phyloP scores from a whole-genome alignment of 2,113 vertebrate genomes.

The Micromys minutus region DNA sequence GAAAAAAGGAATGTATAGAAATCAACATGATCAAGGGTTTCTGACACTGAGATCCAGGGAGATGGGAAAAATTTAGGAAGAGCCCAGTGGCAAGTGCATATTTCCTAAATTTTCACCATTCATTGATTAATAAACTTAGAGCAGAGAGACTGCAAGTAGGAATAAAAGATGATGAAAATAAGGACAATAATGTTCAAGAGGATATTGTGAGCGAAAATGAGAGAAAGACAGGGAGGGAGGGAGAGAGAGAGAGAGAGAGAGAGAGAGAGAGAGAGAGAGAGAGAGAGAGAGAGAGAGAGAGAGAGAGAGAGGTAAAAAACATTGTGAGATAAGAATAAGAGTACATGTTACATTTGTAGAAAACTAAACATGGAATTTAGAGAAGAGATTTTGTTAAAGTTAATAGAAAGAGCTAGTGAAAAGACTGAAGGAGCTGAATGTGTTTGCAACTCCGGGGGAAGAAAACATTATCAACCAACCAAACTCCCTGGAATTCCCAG shows the following conservation, averaged over 20 bases:
- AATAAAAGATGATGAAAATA: background rate
- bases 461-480: too few species aligned
- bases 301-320: background rate
- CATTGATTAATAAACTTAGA: background rate
- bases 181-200: too few species aligned
- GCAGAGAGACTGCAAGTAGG: background rate
- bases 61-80: background rate
- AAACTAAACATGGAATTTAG: background rate
- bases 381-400: background rate
- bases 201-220: background rate
- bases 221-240: background rate
- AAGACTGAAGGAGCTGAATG: too few species aligned
- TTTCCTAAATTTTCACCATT: background rate
- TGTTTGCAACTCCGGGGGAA: too few species aligned
- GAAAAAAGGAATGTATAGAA: slow-evolving; percentile 2
- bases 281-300: background rate
- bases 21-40: background rate
- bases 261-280: background rate
- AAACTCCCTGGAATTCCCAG: too few species aligned
- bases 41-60: background rate
- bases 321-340: background rate
- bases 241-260: background rate
- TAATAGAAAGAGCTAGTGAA: too few species aligned
- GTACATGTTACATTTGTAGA: too few species aligned
- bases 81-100: background rate